Base-by-base conservation (phyloP, 2,797 vertebrate species). In the Coilia nasus region DNA sequence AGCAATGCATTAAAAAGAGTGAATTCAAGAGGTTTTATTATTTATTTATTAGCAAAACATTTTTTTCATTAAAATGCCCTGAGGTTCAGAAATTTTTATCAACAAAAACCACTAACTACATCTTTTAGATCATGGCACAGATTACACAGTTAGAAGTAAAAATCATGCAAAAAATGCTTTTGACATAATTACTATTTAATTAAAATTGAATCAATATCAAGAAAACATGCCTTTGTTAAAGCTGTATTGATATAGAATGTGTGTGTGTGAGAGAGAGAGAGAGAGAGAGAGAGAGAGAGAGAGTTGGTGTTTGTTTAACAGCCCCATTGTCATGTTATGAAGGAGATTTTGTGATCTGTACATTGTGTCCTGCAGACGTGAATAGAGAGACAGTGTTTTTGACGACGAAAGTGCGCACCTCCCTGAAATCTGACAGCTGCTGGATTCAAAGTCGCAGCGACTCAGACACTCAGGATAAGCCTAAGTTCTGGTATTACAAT, bases 391-490 rank as follows among this genome's bases (percentile, higher is more conserved):
- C 82, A 25, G 93, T 94, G 81, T 83, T 94, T 23, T 35, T 67
- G 84, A 89, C 84, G 50, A 93, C 87, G 56, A 91, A 84, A 83
- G 91, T 94, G 54, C 85, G 91, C 11, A 91, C 82, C 0, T 0
- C 85, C 0, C 56, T 93, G 57, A 94, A 92, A 83, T 86, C 88
- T 0, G 94, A 95, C 1, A 41, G 67, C 86, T 92, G 93, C 56
- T 95, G 94, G 95, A 94, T 96, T 84, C 88, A 88, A 0, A 86
- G 0, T 81, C 12, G 46, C 31, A 6, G 67, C 5, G 84, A 75
- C 6, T n/a, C 17, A 11, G 6, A 86, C 10, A 80, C 83, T 17
- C 46, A 84, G 56, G 25, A 83, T 28, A 83, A 87, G 0, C 50
- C 46, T 10, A 35, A 86, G 44, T 17, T 50, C 7, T 35, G 88